phyloP scores from a whole-genome alignment of 1,140 invertebrate species.

The Scaptodrosophila lebanonensis region DNA sequence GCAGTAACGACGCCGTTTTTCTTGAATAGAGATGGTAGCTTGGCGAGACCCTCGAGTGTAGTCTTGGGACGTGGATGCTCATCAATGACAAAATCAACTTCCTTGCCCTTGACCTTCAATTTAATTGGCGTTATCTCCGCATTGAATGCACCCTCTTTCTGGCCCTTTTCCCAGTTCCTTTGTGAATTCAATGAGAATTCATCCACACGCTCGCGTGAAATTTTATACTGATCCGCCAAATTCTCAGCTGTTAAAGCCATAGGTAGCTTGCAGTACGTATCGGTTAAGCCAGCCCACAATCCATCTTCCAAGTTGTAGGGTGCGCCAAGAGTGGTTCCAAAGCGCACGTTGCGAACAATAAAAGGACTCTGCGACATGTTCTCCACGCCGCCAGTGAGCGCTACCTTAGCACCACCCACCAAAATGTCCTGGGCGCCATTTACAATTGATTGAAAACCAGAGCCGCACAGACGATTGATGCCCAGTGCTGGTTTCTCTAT shows the following conservation, averaged over 20 bases:
- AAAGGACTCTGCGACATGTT: slow-evolving; percentile 98
- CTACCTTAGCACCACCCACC: slow-evolving; percentile 90
- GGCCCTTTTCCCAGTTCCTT: slow-evolving; percentile 88
- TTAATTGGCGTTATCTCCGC: slow-evolving; percentile 93
- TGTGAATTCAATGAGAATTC: slow-evolving; percentile 92
- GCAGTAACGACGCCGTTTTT: slow-evolving; percentile 97
- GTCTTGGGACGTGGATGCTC: slow-evolving; percentile 96
- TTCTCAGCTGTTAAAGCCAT: slow-evolving; percentile 99
- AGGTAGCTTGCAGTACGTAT: slow-evolving; percentile 92
- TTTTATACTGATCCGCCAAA: slow-evolving; percentile 92
- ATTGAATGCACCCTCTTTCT: slow-evolving; percentile 92
- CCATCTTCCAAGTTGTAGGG: slow-evolving; percentile 92
- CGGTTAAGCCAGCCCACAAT: slow-evolving; percentile 94
- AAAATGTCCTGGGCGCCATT: slow-evolving; percentile 95
- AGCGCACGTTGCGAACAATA: slow-evolving; percentile 91
- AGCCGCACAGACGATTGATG: slow-evolving; percentile 94
- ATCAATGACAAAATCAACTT: slow-evolving; percentile 88
- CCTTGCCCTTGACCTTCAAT: slow-evolving; percentile 89
- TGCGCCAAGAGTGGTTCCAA: slow-evolving; percentile 91
- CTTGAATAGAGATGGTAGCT: slow-evolving; percentile 94
- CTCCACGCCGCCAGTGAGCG: slow-evolving; percentile 94
- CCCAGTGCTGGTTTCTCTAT: slow-evolving; percentile 87
- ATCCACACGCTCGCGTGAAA: slow-evolving; percentile 92
- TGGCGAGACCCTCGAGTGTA: slow-evolving; percentile 88
- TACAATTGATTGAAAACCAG: slow-evolving; percentile 96